Conservation (phyloP, 2,888 invertebrate genomes). For the Ectemnius cavifrons region DNA sequence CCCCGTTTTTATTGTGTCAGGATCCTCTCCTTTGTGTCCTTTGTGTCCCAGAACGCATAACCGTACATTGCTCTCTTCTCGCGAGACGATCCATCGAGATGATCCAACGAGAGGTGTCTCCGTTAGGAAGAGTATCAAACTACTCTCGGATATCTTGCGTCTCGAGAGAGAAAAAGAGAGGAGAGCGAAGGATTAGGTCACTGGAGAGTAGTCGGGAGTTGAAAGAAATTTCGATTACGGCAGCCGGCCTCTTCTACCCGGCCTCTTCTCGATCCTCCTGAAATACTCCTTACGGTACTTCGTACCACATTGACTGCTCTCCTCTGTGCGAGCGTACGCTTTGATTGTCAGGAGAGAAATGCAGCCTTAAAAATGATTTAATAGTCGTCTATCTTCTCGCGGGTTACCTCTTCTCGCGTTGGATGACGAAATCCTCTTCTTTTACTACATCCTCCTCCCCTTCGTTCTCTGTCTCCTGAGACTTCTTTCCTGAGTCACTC, state of each 20-base stretch:
- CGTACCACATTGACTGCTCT: constrained; percentile 53
- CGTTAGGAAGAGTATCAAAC: no score
- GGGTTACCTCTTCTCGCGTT: constrained; percentile 26
- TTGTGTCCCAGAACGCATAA: constrained; percentile 21
- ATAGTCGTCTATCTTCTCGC: constrained; percentile 47
- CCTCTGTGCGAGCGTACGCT: constrained; percentile 21
- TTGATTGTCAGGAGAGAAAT: constrained; percentile 30
- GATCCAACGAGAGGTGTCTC: no score
- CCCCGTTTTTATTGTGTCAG: constrained; percentile 28
- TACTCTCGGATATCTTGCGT: no score
- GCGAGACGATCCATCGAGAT: not conserved
- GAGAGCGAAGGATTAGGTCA: no score
- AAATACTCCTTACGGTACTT: constrained; percentile 58
- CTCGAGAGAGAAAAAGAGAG: no score
- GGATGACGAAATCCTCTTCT: constrained; percentile 14
- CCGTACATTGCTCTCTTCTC: constrained; percentile 24
- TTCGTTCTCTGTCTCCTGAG: constrained; percentile 4
- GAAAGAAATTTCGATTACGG: not conserved
- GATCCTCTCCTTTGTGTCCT: constrained; percentile 17
- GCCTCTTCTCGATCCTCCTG: constrained; percentile 20
- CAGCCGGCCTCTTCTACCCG: constrained; percentile 18
- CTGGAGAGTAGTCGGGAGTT: constrained; percentile 4
- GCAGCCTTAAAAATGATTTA: constrained; percentile 50
- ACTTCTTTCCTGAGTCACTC: constrained; percentile 11
- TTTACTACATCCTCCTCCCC: constrained; percentile 13